phyloP scores from a whole-genome alignment of 2,888 invertebrate genomes.

The Dynastes hyllus region DNA sequence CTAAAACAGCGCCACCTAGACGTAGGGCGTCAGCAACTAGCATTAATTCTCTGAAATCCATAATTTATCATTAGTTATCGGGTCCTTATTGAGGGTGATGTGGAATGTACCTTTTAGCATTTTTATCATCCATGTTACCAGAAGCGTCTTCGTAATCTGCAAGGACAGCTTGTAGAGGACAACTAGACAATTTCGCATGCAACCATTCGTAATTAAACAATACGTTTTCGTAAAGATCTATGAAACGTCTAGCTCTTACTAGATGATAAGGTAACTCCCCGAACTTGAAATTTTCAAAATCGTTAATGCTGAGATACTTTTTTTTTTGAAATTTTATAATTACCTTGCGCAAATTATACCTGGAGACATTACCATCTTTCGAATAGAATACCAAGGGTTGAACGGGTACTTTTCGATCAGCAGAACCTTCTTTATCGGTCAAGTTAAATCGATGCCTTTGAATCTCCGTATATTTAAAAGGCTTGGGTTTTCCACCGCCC shows the following conservation, averaged over 20 bases:
- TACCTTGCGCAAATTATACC: slow-evolving; percentile 96
- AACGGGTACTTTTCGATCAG: slow-evolving; percentile 94
- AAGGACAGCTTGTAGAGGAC: slow-evolving; percentile 94
- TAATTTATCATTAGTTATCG: neutral
- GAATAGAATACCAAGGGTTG: slow-evolving; percentile 94
- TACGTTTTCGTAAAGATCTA: slow-evolving; percentile 92
- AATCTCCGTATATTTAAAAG: slow-evolving; percentile 97
- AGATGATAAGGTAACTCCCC: slow-evolving; percentile 97
- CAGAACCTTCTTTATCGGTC: slow-evolving; percentile 90
- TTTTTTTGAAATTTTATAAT: slow-evolving; percentile 54
- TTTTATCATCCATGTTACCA: slow-evolving; percentile 85
- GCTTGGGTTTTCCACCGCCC: slow-evolving; percentile 96
- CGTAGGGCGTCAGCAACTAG: slow-evolving; percentile 94
- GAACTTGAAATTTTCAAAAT: slow-evolving; percentile 74
- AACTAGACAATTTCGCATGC: slow-evolving; percentile 95
- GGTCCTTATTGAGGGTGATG: neutral
- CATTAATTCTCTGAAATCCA: slow-evolving; percentile 83
- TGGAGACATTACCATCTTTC: slow-evolving; percentile 89
- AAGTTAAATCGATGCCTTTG: slow-evolving; percentile 93
- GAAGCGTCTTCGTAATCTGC: slow-evolving; percentile 97
- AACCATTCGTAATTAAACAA: slow-evolving; percentile 98
- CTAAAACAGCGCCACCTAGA: slow-evolving; percentile 94
- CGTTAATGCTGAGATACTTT: neutral
- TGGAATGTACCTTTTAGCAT: slow-evolving; percentile 79
- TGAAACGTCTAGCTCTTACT: slow-evolving; percentile 91